These are phyloP conservation scores for Apteryx owenii DNA, from an alignment of 2,113 vertebrate genomes.

Conservation along the genomic window DNA sequence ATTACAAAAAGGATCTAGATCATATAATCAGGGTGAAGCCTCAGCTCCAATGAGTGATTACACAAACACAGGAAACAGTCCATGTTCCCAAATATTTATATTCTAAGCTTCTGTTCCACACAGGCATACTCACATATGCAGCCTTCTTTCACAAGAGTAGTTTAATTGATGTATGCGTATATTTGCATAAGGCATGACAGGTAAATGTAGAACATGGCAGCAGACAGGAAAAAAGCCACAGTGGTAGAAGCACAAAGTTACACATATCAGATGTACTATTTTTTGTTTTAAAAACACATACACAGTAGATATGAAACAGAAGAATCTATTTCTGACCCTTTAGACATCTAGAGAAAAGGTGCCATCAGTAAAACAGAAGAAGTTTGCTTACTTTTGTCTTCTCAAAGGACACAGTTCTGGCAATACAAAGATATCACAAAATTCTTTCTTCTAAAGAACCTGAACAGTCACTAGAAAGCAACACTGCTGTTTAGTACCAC, in stretches of 20 bases:
- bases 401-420: background rate
- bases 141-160: background rate
- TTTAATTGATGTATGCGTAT: background rate
- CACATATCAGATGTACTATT: background rate
- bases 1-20: background rate
- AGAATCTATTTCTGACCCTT: background rate
- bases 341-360: background rate
- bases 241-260: background rate
- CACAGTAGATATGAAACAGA: background rate
- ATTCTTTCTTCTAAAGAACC: background rate
- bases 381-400: background rate
- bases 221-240: background rate
- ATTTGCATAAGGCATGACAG: background rate
- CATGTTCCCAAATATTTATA: background rate
- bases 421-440: background rate
- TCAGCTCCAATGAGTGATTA: background rate
- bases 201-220: background rate
- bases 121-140: background rate
- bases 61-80: background rate
- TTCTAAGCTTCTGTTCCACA: background rate
- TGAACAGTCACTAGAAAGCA: background rate
- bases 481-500: background rate
- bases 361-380: background rate
- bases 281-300: background rate
- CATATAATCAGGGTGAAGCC: background rate